Evolutionary conservation across 2,797 vertebrate species (phyloP).

Genomic region (Epinephelus awoara): DNA sequence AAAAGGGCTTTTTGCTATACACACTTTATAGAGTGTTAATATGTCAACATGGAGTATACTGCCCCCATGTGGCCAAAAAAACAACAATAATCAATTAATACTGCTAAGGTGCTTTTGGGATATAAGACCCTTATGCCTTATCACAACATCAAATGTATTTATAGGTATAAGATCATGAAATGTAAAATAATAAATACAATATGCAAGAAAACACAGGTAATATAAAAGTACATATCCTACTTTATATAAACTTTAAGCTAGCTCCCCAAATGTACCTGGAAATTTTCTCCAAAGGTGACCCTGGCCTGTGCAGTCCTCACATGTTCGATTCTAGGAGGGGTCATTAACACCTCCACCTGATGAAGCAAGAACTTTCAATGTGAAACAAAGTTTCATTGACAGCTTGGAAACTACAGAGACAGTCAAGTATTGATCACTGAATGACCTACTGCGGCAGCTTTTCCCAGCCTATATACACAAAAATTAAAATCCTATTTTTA

Average conservation of each 20-base stretch:
- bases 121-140: background rate
- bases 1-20: background rate
- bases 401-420: background rate
- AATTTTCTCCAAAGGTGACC: slow-evolving; percentile 84
- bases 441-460: background rate
- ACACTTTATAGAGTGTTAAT: background rate
- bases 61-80: background rate
- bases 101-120: background rate
- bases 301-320: slow-evolving; percentile 78
- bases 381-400: background rate
- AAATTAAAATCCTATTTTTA: background rate
- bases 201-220: background rate
- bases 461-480: background rate
- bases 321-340: slow-evolving; percentile 86
- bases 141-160: background rate
- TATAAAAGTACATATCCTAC: background rate
- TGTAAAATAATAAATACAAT: background rate
- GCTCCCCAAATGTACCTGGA: slow-evolving; percentile 73
- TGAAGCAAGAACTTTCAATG: background rate
- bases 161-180: background rate
- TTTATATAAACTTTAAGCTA: background rate
- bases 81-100: background rate
- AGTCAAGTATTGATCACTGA: slow-evolving; percentile 11
- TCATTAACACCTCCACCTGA: slow-evolving; percentile 87
- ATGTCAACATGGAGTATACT: background rate